Conservation (phyloP, 2,797 vertebrate species). For the Hybognathus amarus region DNA sequence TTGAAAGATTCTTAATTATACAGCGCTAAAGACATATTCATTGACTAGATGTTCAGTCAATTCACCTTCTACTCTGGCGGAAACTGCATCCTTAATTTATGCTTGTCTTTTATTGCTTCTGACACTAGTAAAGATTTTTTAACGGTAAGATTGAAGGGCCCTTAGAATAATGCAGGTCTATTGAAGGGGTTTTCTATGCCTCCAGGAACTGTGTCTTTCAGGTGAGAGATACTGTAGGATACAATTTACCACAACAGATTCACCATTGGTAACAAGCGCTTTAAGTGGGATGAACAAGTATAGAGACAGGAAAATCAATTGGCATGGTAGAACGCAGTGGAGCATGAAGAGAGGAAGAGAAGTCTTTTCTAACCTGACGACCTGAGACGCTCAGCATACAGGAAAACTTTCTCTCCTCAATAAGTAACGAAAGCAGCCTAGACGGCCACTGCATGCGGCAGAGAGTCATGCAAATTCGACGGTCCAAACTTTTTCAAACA, state of each 20-base stretch:
- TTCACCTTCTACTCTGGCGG: neutral
- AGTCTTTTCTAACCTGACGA: conserved; percentile 53
- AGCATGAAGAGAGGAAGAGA: conserved; percentile 50
- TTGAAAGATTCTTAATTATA: neutral
- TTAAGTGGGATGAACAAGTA: conserved; percentile 62
- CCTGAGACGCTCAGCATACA: conserved; percentile 35
- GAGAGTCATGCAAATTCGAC: neutral
- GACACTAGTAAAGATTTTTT: conserved; percentile 45
- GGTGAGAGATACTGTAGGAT: conserved; percentile 53
- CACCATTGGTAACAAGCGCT: conserved; percentile 56
- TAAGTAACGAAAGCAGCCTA: neutral
- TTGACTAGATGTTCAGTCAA: neutral
- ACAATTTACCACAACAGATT: conserved; percentile 62
- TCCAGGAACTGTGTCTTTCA: conserved; percentile 46
- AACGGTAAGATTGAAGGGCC: conserved; percentile 35
- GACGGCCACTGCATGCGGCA: neutral
- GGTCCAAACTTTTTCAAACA: neutral
- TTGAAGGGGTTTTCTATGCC: conserved; percentile 32
- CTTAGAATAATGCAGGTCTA: conserved; percentile 46
- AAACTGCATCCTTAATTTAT: neutral
- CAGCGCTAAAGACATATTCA: neutral
- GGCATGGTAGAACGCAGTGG: conserved; percentile 56
- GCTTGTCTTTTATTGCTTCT: conserved; percentile 15
- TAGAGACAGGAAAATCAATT: conserved; percentile 66
- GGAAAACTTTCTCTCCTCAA: conserved; percentile 29